Evolutionary conservation across 2,888 invertebrate genomes (phyloP).

Genomic region (Dasypolia templi): DNA sequence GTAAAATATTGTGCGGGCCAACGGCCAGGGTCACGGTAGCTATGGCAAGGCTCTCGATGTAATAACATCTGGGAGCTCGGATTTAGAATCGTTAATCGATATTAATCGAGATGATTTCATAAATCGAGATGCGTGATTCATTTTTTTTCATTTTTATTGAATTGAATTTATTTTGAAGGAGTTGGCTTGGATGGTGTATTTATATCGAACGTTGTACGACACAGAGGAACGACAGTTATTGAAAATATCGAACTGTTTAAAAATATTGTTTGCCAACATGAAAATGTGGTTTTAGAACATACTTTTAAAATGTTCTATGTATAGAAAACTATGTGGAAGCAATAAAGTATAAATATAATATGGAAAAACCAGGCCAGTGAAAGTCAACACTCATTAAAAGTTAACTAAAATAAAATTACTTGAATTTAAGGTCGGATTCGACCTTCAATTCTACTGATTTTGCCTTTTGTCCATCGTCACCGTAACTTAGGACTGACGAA

Average conservation of each 20-base stretch:
- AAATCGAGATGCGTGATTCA: slow-evolving; percentile 37
- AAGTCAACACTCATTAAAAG: slow-evolving; percentile 59
- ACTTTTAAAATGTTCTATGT: not conserved
- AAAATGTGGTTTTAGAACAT: not conserved
- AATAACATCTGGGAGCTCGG: slow-evolving; percentile 47
- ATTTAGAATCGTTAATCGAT: slow-evolving; percentile 54
- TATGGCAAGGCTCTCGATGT: slow-evolving; percentile 45
- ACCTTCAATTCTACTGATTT: slow-evolving; percentile 53
- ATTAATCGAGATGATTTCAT: slow-evolving; percentile 50
- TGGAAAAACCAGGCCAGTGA: slow-evolving; percentile 48
- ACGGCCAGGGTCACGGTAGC: slow-evolving; percentile 64
- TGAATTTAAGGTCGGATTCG: slow-evolving; percentile 45
- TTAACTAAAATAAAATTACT: slow-evolving; percentile 57
- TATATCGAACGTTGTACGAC: not conserved
- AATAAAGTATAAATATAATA: slow-evolving; percentile 34
- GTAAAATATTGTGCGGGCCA: slow-evolving; percentile 65
- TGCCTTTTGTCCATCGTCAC: slow-evolving; percentile 40
- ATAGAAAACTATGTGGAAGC: slow-evolving; percentile 18
- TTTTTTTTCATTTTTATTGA: not conserved
- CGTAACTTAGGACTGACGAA: slow-evolving; percentile 48
- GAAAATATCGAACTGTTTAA: not conserved
- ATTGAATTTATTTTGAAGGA: slow-evolving; percentile 2
- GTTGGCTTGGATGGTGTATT: not conserved
- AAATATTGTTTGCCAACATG: not conserved
- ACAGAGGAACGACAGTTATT: not conserved